A percentile compares a stretch with the other conserved stretches of the same genome.
Conservation (phyloP, 2,888 invertebrate genomes). For the Lacanobia wlatinum region DNA sequence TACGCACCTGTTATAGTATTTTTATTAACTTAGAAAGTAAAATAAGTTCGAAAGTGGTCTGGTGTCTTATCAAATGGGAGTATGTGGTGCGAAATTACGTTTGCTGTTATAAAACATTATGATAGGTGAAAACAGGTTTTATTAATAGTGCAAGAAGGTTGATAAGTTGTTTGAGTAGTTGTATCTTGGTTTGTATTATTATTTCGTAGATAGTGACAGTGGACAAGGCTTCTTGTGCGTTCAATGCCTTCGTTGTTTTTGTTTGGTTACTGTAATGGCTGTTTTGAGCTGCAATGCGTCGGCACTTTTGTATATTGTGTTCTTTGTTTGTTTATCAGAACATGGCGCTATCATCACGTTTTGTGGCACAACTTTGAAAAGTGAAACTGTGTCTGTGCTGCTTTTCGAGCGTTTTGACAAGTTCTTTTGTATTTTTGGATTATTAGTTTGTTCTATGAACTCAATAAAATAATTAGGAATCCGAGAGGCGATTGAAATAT, state of each 20-base stretch:
- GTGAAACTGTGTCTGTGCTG: constrained; percentile 42
- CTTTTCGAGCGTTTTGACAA: not conserved
- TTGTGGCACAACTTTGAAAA: constrained; percentile 53
- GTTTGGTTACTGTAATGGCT: constrained; percentile 55
- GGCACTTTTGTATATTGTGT: constrained; percentile 30
- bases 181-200: constrained; percentile 36
- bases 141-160: constrained; percentile 32
- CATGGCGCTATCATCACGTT: constrained; percentile 45
- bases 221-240: constrained; percentile 44
- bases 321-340: constrained; percentile 38
- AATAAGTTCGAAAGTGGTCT: constrained; percentile 72
- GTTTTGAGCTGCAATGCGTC: constrained; percentile 50
- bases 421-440: constrained; percentile 24
- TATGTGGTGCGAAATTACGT: constrained; percentile 63
- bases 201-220: constrained; percentile 66
- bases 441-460: not conserved
- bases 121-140: constrained; percentile 41
- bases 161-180: constrained; percentile 13
- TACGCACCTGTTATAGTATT: constrained; percentile 64
- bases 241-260: constrained; percentile 66
- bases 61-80: constrained; percentile 70
- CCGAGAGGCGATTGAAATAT: constrained; percentile 12
- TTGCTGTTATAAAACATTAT: constrained; percentile 38
- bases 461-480: not conserved
- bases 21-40: constrained; percentile 74